phyloP scores from a whole-genome alignment of 2,888 invertebrate species.

The Cremastinae sp. region DNA sequence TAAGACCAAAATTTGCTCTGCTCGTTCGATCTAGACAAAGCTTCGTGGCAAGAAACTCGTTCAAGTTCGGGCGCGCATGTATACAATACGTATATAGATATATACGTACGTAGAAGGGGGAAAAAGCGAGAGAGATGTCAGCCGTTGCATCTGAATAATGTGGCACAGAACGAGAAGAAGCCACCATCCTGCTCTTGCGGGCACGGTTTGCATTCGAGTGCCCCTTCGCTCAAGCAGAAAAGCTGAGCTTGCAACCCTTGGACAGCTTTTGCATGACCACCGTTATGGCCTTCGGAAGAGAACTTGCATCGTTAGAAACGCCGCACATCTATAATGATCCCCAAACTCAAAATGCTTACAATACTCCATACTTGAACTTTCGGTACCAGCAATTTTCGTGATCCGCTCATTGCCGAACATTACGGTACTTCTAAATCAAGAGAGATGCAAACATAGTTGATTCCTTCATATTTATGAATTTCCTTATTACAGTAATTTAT shows the following conservation, averaged over 20 bases:
- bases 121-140: slow-evolving; percentile 16
- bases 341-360: slow-evolving; percentile 31
- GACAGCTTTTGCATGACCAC: slow-evolving; percentile 31
- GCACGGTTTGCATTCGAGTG: background rate
- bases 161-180: slow-evolving; percentile 19
- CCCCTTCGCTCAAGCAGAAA: slow-evolving; percentile 5
- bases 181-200: background rate
- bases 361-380: slow-evolving; percentile 1
- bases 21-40: slow-evolving; percentile 47
- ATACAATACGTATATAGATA: slow-evolving; percentile 25
- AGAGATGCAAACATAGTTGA: no score
- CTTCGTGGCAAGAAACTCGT: slow-evolving; percentile 28
- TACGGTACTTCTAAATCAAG: no score
- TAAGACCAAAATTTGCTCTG: slow-evolving; percentile 36
- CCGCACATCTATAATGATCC: background rate
- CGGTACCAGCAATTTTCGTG: background rate
- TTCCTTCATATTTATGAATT: no score
- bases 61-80: slow-evolving; percentile 6
- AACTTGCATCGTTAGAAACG: slow-evolving; percentile 35
- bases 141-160: slow-evolving; percentile 43
- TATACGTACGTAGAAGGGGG: no score
- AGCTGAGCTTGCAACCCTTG: slow-evolving; percentile 15
- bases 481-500: no score
- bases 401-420: background rate
- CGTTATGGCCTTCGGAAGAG: slow-evolving; percentile 8